Evolutionary conservation across 2,113 vertebrate genomes (phyloP), one percentile per base, ranked within the genome.

Genomic region (Dipodomys stephensi): DNA sequence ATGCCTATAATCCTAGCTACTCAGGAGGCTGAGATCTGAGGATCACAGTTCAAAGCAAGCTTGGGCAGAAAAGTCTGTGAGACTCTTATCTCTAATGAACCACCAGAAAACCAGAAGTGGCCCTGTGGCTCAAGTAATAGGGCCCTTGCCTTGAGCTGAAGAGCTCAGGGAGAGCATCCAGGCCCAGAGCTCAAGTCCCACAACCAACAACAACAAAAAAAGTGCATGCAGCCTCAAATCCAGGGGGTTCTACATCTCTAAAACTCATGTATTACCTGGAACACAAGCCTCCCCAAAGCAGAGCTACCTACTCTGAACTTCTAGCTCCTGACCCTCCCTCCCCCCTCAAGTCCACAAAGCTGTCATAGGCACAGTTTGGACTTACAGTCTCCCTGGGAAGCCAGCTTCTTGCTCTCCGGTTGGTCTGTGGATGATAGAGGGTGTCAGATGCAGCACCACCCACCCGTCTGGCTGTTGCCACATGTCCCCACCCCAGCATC

Each of bases 371-470:
- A 18, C 7, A 84, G 30, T 39, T 16, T 16, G 57, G 97, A 98
- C 98, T 99, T 98, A 98, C 98, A 98, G 96, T 99, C 99, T 67
- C 97, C 98, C 97, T 99, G 99, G 74, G 99, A 98, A n/a, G 99
- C 99, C 98, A 99, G 92, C 93, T 99, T 99, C 98, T 99, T 99
- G 96, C 99, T 99, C 94, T 99, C 99, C 0, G 99, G 99, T 91
- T 99, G 99, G 97, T 99, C 99, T 99, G 97, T 77, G 78, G 74
- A 93, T 88, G 92, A 97, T 72, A 89, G 88, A 95, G 90, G 18
- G 67, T 83, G 69, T 87, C 76, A 97, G 88, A 93, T 77, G 82
- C 25, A 71, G 65, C 4, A n/a, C 65, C n/a, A 67, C 89, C 87
- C 68, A 89, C 83, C 93, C n/a, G 53, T 39, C 81, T 15, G 74